These are phyloP conservation scores for Grus americana DNA, from an alignment of 2,113 vertebrate species.

Conservation along the genomic window DNA sequence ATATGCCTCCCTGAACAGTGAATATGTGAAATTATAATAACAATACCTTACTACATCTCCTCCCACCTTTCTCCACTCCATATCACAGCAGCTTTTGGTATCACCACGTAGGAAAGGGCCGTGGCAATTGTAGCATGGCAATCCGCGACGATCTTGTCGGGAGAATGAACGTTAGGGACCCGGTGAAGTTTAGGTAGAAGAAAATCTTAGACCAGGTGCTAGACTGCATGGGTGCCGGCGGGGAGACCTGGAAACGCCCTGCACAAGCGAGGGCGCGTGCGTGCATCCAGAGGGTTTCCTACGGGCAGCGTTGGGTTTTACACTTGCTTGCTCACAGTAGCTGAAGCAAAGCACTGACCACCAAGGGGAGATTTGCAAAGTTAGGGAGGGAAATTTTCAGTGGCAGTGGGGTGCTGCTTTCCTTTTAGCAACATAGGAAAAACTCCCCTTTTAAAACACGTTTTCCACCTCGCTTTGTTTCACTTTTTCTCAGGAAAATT, in stretches of 20 bases:
- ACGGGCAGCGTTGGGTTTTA: background rate
- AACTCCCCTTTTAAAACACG: background rate
- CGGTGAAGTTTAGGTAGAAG: background rate
- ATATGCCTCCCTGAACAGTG: background rate
- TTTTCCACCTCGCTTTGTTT: background rate
- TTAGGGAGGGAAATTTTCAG: background rate
- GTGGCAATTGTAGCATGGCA: background rate
- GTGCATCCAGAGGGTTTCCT: background rate
- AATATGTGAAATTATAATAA: background rate
- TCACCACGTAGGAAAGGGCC: rapidly evolving
- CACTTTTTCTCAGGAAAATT: background rate
- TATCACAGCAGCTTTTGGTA: background rate
- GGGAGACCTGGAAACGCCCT: background rate
- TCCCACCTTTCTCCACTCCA: background rate
- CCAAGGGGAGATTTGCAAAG: background rate
- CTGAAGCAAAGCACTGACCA: background rate
- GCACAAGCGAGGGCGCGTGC: rapidly evolving
- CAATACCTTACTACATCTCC: background rate
- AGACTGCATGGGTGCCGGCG: background rate
- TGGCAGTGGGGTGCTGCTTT: background rate
- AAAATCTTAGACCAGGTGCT: background rate
- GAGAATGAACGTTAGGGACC: background rate
- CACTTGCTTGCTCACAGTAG: rapidly evolving
- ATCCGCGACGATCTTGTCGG: background rate
- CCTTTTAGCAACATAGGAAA: background rate